Percentiles rank a stretch among this genome's conserved stretches.
Conservation (phyloP, 1,140 invertebrate genomes). For the Dufourea novaeangliae region DNA sequence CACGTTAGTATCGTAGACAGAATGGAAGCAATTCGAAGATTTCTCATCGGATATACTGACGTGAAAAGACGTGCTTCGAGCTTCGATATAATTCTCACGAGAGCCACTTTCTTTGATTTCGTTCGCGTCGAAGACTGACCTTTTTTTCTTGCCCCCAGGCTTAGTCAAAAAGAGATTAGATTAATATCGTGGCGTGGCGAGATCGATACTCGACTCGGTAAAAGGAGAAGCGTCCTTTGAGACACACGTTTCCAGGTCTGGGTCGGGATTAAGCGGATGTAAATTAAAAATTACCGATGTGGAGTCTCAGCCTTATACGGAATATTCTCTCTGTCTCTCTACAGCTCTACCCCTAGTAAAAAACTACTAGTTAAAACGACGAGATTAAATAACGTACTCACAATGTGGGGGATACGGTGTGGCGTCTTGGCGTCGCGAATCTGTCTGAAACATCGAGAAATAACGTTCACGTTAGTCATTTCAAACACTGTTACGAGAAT, state of each 20-base stretch:
- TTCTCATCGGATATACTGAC: neutral
- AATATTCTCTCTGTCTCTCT: no score
- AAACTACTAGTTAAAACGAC: slow-evolving; percentile 5
- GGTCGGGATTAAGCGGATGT: slow-evolving; percentile 42
- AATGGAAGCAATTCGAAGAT: no score
- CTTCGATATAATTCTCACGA: slow-evolving; percentile 39
- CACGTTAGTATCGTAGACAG: no score
- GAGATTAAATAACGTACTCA: slow-evolving; percentile 52
- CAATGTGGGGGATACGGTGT: slow-evolving; percentile 65
- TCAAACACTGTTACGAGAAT: no score
- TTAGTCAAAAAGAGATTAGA: slow-evolving; percentile 27
- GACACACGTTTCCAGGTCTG: slow-evolving; percentile 10
- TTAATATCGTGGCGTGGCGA: slow-evolving; percentile 19
- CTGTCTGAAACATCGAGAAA: slow-evolving; percentile 57
- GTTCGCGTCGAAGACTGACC: neutral
- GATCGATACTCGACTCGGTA: slow-evolving; percentile 48
- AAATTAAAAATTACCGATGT: slow-evolving; percentile 58
- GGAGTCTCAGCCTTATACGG: no score
- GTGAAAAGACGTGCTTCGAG: neutral
- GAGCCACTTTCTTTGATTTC: slow-evolving; percentile 4
- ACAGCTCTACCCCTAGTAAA: no score
- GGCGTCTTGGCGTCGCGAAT: slow-evolving; percentile 67
- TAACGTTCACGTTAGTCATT: neutral
- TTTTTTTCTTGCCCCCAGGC: slow-evolving; percentile 8
- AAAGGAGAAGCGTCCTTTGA: slow-evolving; percentile 41